Base-by-base conservation (phyloP, 2,113 vertebrate species). In the Heterocephalus glaber region DNA sequence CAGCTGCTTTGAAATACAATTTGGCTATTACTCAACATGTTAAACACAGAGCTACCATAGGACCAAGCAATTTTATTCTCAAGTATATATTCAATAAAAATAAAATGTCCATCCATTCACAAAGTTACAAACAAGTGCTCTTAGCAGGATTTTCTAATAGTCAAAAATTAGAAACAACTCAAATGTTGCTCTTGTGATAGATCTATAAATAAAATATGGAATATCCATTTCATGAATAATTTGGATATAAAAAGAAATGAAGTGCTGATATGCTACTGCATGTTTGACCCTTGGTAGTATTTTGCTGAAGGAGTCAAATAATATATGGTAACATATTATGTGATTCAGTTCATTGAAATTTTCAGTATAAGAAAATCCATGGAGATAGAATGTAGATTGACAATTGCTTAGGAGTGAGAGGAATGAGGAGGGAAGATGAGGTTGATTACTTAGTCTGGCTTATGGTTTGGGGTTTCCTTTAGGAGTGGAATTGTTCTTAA, bases 221-320 rank as follows among this genome's bases (percentile, higher is more conserved):
- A 56, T 77, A 63, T 16, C 16, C 38, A 86, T 26, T 33, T 1
- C 38, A 56, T n/a, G 0, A 38, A 38, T 35, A 61, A 66, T 35
- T 63, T 89, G 26, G 22, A 84, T 85, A n/a, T 58, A 47, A 81
- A 87, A 72, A 72, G 20, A 74, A 82, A 92, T 86, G 52, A 86
- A 65, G 54, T 38, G 47, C 3, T 66, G 14, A 47, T 49, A 76
- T 38, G 47, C 9, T 89, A 56, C 44, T 35, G 26, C 10, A 44
- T 14, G 44, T 26, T 38, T 90, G 38, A 80, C 3, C 5, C 14
- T n/a, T 81, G n/a, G 60, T 80, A 66, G 20, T 28, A 80, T 74
- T 87, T 80, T 91, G 5, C 63, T 80, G 54, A 72, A 16, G 33
- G 41, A 83, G 82, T 80, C n/a, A 60, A 68, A 82, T 66, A 4